Base-by-base conservation (phyloP, 2,113 vertebrate genomes). In the Rhinopomastus cyanomelas region DNA sequence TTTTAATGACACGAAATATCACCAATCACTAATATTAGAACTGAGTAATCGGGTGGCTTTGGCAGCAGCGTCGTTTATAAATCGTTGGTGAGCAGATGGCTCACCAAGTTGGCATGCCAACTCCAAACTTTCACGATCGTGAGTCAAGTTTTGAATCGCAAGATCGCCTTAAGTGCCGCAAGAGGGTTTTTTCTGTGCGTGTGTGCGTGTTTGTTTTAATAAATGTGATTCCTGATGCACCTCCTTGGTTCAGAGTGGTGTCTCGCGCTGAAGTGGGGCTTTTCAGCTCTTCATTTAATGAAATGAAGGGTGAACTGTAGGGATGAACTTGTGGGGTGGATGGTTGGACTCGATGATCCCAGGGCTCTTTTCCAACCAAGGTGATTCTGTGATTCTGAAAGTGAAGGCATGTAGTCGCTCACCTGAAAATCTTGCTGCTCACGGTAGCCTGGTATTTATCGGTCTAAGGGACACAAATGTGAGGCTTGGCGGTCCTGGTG, bases 11-110 rank as follows among this genome's bases (percentile, higher is more conserved):
- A 92, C n/a, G n/a, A n/a, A n/a, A n/a, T n/a, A n/a, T n/a, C n/a
- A n/a, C n/a, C n/a, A n/a, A n/a, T 94, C 93, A 94, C 92, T 94
- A 96, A 94, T 96, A 91, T 94, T 95, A 95, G 95, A 95, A 90
- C 83, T 75, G 93, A 96, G 90, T 93, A 93, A 96, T 94, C 27
- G 75, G 56, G 87, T 92, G 78, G 91, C 89, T 94, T 95, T 95
- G 95, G 94, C 95, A 96, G 88, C 80, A 65, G 91, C 60, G 88
- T 88, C 44, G 2, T 95, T 94, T 87, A 89, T 87, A 92, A 94
- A 89, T 89, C 92, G 93, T 87, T 96, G 89, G 90, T 85, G 93
- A 95, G 92, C 93, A 96, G 92, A 95, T 93, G 90, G 95, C 93
- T 91, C 87, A 88, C 92, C 81, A 87, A 93, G 93, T 94, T 90